These are phyloP conservation scores for Euzetes globulus DNA, from an alignment of 2,888 invertebrate genomes.

Conservation along the genomic window DNA sequence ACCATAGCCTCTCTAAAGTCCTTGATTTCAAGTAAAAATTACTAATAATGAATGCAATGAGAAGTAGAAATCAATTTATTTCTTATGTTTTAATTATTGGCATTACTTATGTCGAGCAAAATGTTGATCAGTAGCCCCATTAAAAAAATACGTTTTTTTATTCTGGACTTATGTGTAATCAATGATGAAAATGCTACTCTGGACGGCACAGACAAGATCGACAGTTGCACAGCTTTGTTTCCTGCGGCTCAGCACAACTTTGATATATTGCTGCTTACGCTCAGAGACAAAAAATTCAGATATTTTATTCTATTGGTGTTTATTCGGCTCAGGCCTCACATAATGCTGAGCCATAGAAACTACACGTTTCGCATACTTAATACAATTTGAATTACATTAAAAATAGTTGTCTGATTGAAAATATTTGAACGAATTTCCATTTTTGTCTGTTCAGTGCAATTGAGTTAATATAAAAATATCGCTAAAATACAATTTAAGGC, in stretches of 20 bases:
- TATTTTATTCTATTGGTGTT: neutral
- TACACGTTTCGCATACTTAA: neutral
- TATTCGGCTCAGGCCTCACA: conserved; percentile 10
- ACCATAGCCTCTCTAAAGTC: too few species aligned
- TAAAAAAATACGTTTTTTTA: too few species aligned
- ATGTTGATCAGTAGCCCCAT: neutral
- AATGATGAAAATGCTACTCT: neutral
- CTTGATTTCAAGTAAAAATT: too few species aligned
- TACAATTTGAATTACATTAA: neutral
- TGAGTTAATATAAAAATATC: too few species aligned
- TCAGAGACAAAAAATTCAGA: conserved; percentile 19
- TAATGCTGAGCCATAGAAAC: neutral
- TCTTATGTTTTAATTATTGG: too few species aligned
- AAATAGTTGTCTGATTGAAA: neutral
- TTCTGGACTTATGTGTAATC: neutral
- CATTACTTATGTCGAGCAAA: neutral
- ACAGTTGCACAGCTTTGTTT: conserved; percentile 17
- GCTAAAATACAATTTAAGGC: too few species aligned
- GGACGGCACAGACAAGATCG: neutral
- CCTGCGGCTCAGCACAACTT: conserved; percentile 21
- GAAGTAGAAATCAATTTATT: too few species aligned
- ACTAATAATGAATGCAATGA: too few species aligned
- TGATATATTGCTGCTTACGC: conserved; percentile 12
- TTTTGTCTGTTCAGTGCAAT: too few species aligned
- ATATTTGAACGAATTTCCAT: too few species aligned